These are phyloP conservation scores for Agapetus fuscipes DNA, from an alignment of 2,888 invertebrate genomes.

Conservation along the genomic window DNA sequence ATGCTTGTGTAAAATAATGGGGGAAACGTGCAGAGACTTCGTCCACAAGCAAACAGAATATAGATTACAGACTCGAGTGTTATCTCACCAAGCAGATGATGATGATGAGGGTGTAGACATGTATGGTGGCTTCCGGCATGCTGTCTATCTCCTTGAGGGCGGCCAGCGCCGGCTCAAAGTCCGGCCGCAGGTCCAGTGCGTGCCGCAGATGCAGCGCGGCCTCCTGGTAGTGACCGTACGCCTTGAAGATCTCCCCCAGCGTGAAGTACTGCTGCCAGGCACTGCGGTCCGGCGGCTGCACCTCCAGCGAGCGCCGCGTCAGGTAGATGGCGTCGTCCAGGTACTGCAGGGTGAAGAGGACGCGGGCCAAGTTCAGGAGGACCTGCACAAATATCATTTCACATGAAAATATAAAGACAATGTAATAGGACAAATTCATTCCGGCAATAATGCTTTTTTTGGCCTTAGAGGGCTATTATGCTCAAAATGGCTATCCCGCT, in stretches of 20 bases:
- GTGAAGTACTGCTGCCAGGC: slow-evolving; percentile 91
- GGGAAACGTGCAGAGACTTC: too few species aligned
- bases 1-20: too few species aligned
- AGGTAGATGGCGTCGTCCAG: slow-evolving; percentile 84
- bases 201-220: slow-evolving; percentile 75
- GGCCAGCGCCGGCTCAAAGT: slow-evolving; percentile 70
- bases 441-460: too few species aligned
- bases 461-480: too few species aligned
- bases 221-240: slow-evolving; percentile 83
- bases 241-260: slow-evolving; percentile 84
- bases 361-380: slow-evolving; percentile 72
- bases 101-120: slow-evolving; percentile 78
- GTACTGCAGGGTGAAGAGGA: slow-evolving; percentile 77
- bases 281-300: slow-evolving; percentile 75
- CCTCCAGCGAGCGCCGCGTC: slow-evolving; percentile 73
- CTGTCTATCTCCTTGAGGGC: slow-evolving; percentile 77
- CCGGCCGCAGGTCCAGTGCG: slow-evolving; percentile 74
- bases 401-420: slow-evolving; percentile 1
- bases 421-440: not conserved
- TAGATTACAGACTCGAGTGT: too few species aligned
- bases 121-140: slow-evolving; percentile 69
- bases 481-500: too few species aligned
- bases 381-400: slow-evolving; percentile 37
- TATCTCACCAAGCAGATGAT: slow-evolving; percentile 79
- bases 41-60: too few species aligned